Percentiles rank a stretch among this genome's conserved stretches.
Evolutionary conservation across 2,797 vertebrate species (phyloP).

Genomic region (Molothrus aeneus): DNA sequence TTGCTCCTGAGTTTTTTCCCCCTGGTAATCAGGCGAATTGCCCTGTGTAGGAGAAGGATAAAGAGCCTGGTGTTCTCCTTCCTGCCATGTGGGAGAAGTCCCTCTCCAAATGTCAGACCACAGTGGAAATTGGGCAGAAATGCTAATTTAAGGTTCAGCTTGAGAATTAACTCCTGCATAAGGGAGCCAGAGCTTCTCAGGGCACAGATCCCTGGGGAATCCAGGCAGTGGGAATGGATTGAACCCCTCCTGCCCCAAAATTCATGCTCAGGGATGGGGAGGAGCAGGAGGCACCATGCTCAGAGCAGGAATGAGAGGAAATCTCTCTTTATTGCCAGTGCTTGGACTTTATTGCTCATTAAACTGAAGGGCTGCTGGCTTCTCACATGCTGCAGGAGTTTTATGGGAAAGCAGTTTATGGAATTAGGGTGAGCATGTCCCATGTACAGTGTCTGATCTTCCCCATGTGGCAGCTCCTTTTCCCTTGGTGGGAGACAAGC

Average conservation of each 20-base stretch:
- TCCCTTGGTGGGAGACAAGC: not conserved
- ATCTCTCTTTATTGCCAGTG: not conserved
- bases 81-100: not conserved
- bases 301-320: not conserved
- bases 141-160: not conserved
- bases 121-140: not conserved
- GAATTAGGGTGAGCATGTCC: not conserved
- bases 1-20: not conserved
- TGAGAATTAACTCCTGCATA: not conserved
- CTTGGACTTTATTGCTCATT: not conserved
- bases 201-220: not conserved
- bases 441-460: rapidly evolving
- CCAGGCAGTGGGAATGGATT: no score
- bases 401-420: not conserved
- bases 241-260: not conserved
- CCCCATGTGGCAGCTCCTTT: not conserved
- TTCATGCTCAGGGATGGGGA: rapidly evolving
- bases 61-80: not conserved
- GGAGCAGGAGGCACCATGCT: not conserved
- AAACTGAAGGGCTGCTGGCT: not conserved
- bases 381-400: not conserved
- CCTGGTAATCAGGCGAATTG: not conserved
- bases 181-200: not conserved
- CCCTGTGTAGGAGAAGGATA: not conserved
- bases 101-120: not conserved